Conservation (phyloP, 2,888 invertebrate genomes). For the Nasonia oneida region DNA sequence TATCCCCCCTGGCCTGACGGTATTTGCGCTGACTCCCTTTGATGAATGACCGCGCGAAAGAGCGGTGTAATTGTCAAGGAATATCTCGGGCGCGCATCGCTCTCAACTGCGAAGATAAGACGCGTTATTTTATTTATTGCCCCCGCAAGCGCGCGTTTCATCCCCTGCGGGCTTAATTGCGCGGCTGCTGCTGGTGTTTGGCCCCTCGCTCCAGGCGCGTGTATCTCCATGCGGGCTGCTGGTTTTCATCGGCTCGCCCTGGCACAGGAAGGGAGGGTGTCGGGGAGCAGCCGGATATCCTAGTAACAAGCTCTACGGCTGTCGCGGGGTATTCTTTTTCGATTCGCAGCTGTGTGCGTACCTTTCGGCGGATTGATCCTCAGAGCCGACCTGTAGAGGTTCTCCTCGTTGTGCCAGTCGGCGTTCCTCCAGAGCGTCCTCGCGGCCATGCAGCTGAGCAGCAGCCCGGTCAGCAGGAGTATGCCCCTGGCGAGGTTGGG, state of each 20-base stretch:
- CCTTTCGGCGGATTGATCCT: conserved; percentile 98
- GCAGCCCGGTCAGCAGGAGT: conserved; percentile 80
- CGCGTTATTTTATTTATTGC: background rate
- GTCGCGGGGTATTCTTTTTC: too few species aligned
- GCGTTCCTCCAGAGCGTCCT: conserved; percentile 91
- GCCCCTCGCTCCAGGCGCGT: background rate
- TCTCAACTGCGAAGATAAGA: background rate
- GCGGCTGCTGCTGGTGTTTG: background rate
- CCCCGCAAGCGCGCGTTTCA: background rate
- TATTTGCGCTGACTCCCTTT: background rate
- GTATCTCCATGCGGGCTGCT: background rate
- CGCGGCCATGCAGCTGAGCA: conserved; percentile 85
- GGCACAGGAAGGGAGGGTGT: too few species aligned
- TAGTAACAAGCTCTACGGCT: background rate
- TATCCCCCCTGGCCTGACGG: background rate
- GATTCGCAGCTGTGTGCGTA: conserved; percentile 72
- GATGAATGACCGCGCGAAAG: too few species aligned
- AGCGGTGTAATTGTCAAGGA: background rate
- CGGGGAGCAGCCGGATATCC: background rate
- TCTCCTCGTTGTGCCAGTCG: conserved; percentile 97
- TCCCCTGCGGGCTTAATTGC: conserved; percentile 4
- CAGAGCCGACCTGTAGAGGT: conserved; percentile 94
- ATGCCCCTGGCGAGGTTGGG: conserved; percentile 67
- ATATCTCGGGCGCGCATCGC: background rate
- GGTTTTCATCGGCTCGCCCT: background rate